Evolutionary conservation across 1,140 invertebrate genomes (phyloP), one percentile per base, ranked within the genome.

Genomic region (Ceratitis capitata): DNA sequence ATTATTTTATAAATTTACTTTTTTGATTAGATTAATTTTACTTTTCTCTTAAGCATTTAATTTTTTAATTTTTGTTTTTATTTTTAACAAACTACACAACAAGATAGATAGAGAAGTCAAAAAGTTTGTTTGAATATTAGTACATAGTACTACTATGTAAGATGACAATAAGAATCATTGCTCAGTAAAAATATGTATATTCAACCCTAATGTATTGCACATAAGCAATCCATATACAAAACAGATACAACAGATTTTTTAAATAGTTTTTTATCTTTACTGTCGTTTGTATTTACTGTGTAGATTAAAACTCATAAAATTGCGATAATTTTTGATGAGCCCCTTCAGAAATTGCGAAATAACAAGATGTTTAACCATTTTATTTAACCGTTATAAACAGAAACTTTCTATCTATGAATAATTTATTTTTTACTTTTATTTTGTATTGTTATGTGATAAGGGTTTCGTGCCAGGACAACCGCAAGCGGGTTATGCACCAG

Each of bases 381-480:
- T 42, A 69, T n/a, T 39, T 69, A 1, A 4, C 26, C 26, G 3
- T 10, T 19, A n/a, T n/a, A 14, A 3, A 56, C 4, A 56, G 4
- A 19, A 14, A 56, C 14, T 19, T 61, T 61, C 29, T 61, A 53
- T 53, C 16, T 5, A 12, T 26, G n/a, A n/a, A n/a, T 47, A 47
- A 47, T 12, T 19, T 56, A 39, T 26, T 69, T 42, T 16, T 5
- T 42, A 23, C 6, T 47, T n/a, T 78, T 51, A 19, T 53, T 51
- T 51, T 51, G 5, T 51, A 26, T n/a, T n/a, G n/a, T n/a, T n/a
- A n/a, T n/a, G n/a, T 53, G 86, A 88, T 47, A 45, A 90, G 89
- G 89, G 89, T 1, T 90, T 90, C 47, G n/a, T 84, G 12, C 87
- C 89, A 12, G 86, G 84, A 42, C 88, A 84, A 16, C 86, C 86